Evolutionary conservation across 2,888 invertebrate species (phyloP).

Genomic region (Idaea straminata): DNA sequence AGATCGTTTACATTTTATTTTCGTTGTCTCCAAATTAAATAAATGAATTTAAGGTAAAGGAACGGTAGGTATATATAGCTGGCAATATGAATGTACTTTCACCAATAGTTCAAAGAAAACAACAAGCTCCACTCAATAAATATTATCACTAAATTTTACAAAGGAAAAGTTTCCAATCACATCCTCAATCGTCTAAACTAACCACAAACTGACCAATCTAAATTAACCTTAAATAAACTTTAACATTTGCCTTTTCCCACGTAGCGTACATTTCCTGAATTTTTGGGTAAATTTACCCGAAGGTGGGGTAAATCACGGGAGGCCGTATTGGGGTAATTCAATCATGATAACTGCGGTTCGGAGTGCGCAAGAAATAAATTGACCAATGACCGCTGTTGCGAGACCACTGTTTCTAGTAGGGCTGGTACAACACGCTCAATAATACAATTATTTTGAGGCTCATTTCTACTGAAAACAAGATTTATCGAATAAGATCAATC

Average conservation of each 20-base stretch:
- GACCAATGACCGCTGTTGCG: conserved; percentile 69
- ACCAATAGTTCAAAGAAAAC: neutral
- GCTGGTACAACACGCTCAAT: conserved; percentile 22
- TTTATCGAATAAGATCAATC: neutral
- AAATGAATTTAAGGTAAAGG: neutral
- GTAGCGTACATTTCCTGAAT: conserved; percentile 40
- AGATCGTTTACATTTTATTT: no score
- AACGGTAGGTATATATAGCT: neutral
- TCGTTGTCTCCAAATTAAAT: no score
- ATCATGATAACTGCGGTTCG: conserved; percentile 77
- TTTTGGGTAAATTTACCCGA: conserved; percentile 35
- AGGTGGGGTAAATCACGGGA: conserved; percentile 59
- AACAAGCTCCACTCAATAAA: neutral
- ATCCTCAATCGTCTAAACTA: conserved; percentile 50
- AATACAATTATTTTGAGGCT: neutral
- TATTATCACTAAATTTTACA: neutral
- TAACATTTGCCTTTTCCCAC: conserved; percentile 51
- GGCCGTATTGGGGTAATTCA: conserved; percentile 69
- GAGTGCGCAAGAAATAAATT: conserved; percentile 72
- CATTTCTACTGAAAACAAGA: neutral
- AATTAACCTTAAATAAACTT: conserved; percentile 75
- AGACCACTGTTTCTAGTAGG: conserved; percentile 36
- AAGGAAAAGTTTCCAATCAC: conserved; percentile 9
- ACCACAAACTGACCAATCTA: conserved; percentile 56
- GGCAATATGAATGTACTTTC: neutral